Evolutionary conservation across 2,888 invertebrate genomes (phyloP).

Genomic region (Lottia gigantea): DNA sequence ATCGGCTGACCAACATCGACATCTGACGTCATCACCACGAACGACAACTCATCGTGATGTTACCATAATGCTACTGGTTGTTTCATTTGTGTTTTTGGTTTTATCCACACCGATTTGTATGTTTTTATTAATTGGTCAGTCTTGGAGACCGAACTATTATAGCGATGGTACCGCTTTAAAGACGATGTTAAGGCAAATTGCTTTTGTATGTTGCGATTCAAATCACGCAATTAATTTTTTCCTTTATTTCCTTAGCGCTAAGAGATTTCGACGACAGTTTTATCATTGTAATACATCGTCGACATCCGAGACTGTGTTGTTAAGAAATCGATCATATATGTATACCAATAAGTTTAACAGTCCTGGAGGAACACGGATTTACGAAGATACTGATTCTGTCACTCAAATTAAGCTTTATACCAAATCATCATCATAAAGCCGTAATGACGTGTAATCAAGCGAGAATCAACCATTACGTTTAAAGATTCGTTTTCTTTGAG

Average conservation of each 20-base stretch:
- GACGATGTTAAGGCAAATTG: slow-evolving; percentile 28
- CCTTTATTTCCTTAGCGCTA: slow-evolving; percentile 34
- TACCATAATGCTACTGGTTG: slow-evolving; percentile 51
- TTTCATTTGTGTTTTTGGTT: slow-evolving; percentile 49
- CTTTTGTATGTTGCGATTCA: slow-evolving; percentile 33
- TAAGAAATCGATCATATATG: neutral
- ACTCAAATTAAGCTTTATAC: slow-evolving; percentile 3
- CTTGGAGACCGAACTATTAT: slow-evolving; percentile 32
- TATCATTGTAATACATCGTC: slow-evolving; percentile 11
- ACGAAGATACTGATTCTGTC: neutral
- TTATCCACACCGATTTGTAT: slow-evolving; percentile 50
- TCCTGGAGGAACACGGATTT: neutral
- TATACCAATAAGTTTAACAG: neutral
- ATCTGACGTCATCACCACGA: neutral
- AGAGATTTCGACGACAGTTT: slow-evolving; percentile 33
- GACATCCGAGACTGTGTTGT: neutral
- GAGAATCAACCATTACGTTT: too few species aligned
- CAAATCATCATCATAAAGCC: neutral
- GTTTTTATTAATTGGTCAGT: slow-evolving; percentile 45
- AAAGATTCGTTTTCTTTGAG: too few species aligned
- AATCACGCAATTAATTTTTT: slow-evolving; percentile 39
- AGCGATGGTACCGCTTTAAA: slow-evolving; percentile 27
- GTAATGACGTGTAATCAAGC: too few species aligned
- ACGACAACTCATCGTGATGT: slow-evolving; percentile 30
- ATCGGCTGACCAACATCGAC: neutral